These are phyloP conservation scores for Bombus picipes DNA, from an alignment of 1,140 invertebrate genomes.

Conservation along the genomic window DNA sequence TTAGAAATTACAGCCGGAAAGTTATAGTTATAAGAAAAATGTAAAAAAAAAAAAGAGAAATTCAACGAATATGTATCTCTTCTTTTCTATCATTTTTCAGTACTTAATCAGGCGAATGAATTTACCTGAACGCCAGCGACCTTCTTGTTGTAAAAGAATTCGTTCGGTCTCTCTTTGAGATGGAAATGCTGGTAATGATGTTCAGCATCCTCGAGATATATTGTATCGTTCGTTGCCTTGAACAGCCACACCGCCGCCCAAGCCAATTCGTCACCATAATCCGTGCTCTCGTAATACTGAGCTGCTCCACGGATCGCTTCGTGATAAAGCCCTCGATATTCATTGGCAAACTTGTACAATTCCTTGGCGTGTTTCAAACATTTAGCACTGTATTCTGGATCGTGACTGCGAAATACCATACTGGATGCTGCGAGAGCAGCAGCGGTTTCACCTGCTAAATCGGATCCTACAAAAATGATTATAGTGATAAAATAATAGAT, in stretches of 20 bases:
- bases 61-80: background rate
- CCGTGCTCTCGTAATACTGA: constrained; percentile 84
- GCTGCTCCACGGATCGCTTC: constrained; percentile 83
- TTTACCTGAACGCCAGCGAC: constrained; percentile 84
- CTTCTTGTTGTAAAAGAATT: constrained; percentile 86
- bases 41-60: background rate
- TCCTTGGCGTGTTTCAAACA: constrained; percentile 83
- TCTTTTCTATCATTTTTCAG: background rate
- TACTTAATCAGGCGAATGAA: background rate
- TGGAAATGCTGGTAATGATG: constrained; percentile 82
- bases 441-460: constrained; percentile 86
- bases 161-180: constrained; percentile 81
- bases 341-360: constrained; percentile 85
- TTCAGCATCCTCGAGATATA: constrained; percentile 84
- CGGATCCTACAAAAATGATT: constrained; percentile 82
- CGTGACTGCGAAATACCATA: constrained; percentile 81
- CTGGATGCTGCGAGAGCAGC: constrained; percentile 85
- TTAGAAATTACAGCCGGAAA: too few relatives aligned
- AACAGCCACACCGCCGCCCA: constrained; percentile 87
- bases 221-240: constrained; percentile 83
- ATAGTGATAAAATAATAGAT: background rate
- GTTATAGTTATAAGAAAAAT: background rate
- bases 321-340: constrained; percentile 84
- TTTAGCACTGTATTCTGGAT: constrained; percentile 81
- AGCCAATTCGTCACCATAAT: constrained; percentile 85